Conservation (phyloP, 2,888 invertebrate species). For the Atherix ibis region DNA sequence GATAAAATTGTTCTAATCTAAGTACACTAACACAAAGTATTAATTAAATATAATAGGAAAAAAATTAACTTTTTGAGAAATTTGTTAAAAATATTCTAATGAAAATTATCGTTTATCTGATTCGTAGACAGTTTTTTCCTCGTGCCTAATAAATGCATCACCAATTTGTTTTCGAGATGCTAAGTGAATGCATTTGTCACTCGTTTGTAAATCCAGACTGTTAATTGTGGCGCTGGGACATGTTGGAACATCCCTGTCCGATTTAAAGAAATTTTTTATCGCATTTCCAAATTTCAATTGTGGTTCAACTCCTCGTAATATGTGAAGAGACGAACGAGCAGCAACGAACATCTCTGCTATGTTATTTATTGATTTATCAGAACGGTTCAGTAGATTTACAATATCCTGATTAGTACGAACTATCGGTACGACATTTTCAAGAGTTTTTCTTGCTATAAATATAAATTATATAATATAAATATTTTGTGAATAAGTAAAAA, state of each 20-base stretch:
- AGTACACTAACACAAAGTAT: too few relatives aligned
- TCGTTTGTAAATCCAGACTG: constrained; percentile 11
- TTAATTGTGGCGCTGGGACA: constrained; percentile 5
- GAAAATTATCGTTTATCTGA: constrained; percentile 2
- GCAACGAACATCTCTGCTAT: constrained; percentile 56
- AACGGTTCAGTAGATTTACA: constrained; percentile 33
- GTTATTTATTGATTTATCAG: constrained; percentile 33
- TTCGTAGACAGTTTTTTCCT: constrained; percentile 25
- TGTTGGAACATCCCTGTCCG: constrained; percentile 17
- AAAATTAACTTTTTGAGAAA: constrained; percentile 6
- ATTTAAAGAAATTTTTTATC: constrained; percentile 23
- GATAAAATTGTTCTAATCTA: too few relatives aligned
- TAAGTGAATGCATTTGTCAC: constrained; percentile 33
- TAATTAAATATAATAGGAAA: neutral
- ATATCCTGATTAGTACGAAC: constrained; percentile 50
- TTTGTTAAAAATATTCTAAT: too few relatives aligned
- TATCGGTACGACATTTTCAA: constrained; percentile 42
- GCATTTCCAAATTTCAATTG: constrained; percentile 43
- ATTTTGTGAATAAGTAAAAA: neutral
- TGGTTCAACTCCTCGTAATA: constrained; percentile 68
- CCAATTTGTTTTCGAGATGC: constrained; percentile 36
- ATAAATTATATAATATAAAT: constrained; percentile 10
- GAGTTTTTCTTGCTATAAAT: constrained; percentile 44
- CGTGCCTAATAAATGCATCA: constrained; percentile 31
- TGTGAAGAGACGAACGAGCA: constrained; percentile 45